Percentiles rank a stretch among this genome's conserved stretches.
Conservation (phyloP, 2,888 invertebrate species). For the Abscondita cerata region DNA sequence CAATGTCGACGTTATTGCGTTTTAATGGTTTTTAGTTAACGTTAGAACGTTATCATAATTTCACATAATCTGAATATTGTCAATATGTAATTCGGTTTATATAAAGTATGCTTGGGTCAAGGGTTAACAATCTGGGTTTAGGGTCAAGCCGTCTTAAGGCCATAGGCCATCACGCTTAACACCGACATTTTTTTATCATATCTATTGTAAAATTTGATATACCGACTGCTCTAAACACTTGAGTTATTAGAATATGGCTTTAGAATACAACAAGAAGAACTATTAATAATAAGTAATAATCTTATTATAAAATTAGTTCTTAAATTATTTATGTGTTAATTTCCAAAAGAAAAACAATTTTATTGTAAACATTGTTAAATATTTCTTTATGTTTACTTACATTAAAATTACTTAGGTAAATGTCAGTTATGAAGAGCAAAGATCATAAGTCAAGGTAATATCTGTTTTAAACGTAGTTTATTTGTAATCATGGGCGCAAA, state of each 20-base stretch:
- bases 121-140: constrained; percentile 31
- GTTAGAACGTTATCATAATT: not conserved
- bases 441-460: constrained; percentile 22
- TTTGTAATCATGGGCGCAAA: constrained; percentile 11
- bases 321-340: too few relatives aligned
- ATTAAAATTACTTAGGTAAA: constrained; percentile 21
- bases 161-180: constrained; percentile 37
- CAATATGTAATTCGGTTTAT: constrained; percentile 4
- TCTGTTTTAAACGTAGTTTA: constrained; percentile 21
- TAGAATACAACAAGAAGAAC: too few relatives aligned
- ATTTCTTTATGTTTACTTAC: constrained; percentile 16
- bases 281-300: too few relatives aligned
- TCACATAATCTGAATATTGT: not conserved
- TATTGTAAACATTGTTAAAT: constrained; percentile 1
- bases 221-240: constrained; percentile 1
- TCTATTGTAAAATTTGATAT: constrained; percentile 15
- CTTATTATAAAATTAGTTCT: too few relatives aligned
- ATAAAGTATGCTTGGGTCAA: constrained; percentile 22
- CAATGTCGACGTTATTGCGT: too few relatives aligned
- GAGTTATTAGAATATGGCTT: too few relatives aligned
- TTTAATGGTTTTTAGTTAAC: too few relatives aligned
- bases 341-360: constrained; percentile 6
- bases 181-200: constrained; percentile 26
- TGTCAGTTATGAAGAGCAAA: constrained; percentile 17
- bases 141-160: constrained; percentile 33